A percentile compares a stretch with the other conserved stretches of the same genome.
Evolutionary conservation across 2,113 vertebrate species (phyloP).

Genomic region (Larimichthys polyactis): DNA sequence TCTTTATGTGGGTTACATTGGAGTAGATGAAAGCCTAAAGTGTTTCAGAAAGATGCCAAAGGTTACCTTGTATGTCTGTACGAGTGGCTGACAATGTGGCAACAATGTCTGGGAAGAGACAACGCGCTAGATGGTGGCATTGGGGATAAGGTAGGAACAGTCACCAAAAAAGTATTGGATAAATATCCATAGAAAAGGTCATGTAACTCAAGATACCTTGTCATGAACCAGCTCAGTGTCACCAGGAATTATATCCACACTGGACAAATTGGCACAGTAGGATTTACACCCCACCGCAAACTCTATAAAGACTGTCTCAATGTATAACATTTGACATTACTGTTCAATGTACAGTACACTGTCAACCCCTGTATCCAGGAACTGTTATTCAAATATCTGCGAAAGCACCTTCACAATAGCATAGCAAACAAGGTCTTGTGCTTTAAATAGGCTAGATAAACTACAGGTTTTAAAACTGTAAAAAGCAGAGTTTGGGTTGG

Average conservation of each 20-base stretch:
- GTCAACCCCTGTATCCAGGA: slow-evolving; percentile 31
- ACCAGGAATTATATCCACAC: neutral
- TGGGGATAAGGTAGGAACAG: neutral
- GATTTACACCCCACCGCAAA: neutral
- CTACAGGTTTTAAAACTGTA: slow-evolving; percentile 6
- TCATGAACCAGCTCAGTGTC: neutral
- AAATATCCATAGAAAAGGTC: neutral
- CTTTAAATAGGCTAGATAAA: slow-evolving; percentile 25
- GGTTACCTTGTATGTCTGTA: too few relatives aligned
- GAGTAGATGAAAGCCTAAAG: too few relatives aligned
- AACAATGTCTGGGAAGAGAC: too few relatives aligned
- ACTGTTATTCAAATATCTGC: slow-evolving; percentile 33
- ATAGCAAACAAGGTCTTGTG: neutral
- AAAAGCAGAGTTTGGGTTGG: slow-evolving; percentile 10
- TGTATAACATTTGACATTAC: neutral
- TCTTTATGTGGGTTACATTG: too few relatives aligned
- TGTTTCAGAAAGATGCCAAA: too few relatives aligned
- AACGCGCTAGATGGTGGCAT: neutral
- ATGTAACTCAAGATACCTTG: neutral
- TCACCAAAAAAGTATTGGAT: neutral
- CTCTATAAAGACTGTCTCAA: neutral
- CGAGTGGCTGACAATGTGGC: too few relatives aligned
- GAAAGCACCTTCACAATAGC: neutral
- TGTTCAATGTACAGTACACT: slow-evolving; percentile 22
- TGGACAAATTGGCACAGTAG: neutral